A percentile compares a stretch with the other conserved stretches of the same genome.
Evolutionary conservation across 2,797 vertebrate genomes (phyloP).

Genomic region (Cyclura pinguis): DNA sequence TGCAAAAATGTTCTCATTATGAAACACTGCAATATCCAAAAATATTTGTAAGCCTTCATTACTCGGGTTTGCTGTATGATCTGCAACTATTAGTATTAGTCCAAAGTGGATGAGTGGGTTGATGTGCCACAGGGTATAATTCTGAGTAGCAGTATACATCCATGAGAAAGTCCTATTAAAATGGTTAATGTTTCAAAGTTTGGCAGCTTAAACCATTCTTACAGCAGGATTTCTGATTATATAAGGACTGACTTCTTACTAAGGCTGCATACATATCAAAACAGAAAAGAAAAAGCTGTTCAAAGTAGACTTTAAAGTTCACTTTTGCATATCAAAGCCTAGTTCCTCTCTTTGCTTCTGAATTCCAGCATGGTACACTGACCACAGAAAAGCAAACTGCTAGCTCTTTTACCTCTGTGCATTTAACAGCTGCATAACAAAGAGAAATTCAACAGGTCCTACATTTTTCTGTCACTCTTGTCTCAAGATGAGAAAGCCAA

Average conservation of each 20-base stretch:
- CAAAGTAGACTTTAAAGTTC: neutral
- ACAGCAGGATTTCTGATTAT: neutral
- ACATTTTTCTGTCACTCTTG: neutral
- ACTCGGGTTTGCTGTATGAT: neutral
- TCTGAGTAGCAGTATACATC: neutral
- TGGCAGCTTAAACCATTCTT: neutral
- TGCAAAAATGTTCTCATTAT: neutral
- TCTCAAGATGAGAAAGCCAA: neutral
- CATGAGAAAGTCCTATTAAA: neutral
- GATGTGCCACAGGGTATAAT: fast-evolving
- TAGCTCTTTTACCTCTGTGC: neutral
- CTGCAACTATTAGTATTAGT: neutral
- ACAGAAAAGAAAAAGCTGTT: neutral
- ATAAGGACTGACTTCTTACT: neutral
- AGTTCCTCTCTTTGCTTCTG: neutral
- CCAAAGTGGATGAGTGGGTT: neutral
- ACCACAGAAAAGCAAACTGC: neutral
- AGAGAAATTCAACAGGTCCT: neutral
- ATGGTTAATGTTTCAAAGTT: neutral
- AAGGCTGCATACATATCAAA: fast-evolving
- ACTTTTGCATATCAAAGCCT: neutral
- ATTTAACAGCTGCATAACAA: neutral
- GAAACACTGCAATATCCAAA: fast-evolving
- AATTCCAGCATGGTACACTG: neutral
- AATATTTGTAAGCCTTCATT: neutral